Evolutionary conservation across 2,113 vertebrate species (phyloP), one percentile per base, ranked within the genome.

Genomic region (Empidonax alnorum): DNA sequence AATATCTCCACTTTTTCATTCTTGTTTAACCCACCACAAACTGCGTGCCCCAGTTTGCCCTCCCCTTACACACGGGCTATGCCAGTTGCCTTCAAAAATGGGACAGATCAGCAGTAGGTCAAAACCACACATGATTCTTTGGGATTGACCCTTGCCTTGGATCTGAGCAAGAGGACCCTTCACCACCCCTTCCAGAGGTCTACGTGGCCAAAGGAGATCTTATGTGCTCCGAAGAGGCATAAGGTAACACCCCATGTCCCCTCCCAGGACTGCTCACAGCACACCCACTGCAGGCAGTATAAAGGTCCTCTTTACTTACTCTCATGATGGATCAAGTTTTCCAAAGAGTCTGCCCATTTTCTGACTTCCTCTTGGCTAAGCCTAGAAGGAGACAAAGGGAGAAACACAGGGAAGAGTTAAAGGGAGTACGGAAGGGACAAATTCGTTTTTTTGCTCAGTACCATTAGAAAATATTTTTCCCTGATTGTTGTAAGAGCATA

Each of bases 331-430:
- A 99, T 98, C 87, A 99, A 86, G 56, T 98, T 98, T 96, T 98
- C 98, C 97, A 99, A 98, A 10, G 98, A 99, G 84, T 98, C 98
- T 91, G 98, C 98, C 99, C 99, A 99, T 95, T 98, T 98, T 80
- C 98, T 98, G 69, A 98, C 97, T 96, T 99, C 98, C 27, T 98
- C 97, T 69, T 96, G 96, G 50, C 98, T 97, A 56, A 97, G 87
- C 92, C 99, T 99, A 39, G n/a, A 90, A 69, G 89, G 31, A 79
- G 5, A 93, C 15, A 95, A 79, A 89, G 53, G 61, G 39, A 93
- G 47, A 94, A 82, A 53, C 24, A 23, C 0, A 39, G 28, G 71
- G 31, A 76, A 93, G 33, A 66, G 47, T 74, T 78, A 68, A 83
- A 33, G 20, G 31, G 27, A 84, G 53, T 12, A 89, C 9, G 72